Base-by-base conservation (phyloP, 2,113 vertebrate genomes). In the Hypocryptadius cinnamomeus region DNA sequence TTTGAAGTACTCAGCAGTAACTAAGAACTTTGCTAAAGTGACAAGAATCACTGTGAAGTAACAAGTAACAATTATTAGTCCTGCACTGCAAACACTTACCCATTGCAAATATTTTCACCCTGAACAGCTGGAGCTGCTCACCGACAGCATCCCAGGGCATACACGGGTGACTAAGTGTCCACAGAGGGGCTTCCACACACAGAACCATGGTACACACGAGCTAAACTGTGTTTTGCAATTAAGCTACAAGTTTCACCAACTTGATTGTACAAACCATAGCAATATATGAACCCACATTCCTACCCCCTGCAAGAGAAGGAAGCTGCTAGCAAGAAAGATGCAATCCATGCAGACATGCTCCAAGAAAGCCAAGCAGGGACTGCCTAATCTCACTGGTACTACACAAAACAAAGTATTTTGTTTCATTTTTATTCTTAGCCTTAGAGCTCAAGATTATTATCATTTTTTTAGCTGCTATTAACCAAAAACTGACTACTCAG, bases 121-220 rank as follows among this genome's bases (percentile, higher is more conserved):
- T n/a, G 35, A 85, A 60, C 21, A 82, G 23, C 42, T 61, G 50
- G 35, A 89, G 33, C 84, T 69, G 16, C 9, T n/a, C 42, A 57
- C 5, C 4, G 3, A 24, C 18, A 81, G 48, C 59, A 85, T 14
- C 47, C 39, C 51, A 77, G 24, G 4, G 47, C 17, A 14, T 0
- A 17, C 3, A 9, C 0, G 5, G 11, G 21, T 71, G 72, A 35
- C 40, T 22, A 13, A 13, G 8, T 6, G 24, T 27, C 44, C 51
- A 64, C 39, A 68, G 42, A 85, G 28, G 31, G 24, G 39, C 19
- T 72, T 79, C 61, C 50, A 30, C 21, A 42, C 65, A 18, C 2
- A 1, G 47, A 64, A 68, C 27, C 50, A 42, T 4, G 13, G 20
- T 7, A 70, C 31, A 48, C 30, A 30, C 6, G 8, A 44, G 3